Conservation (phyloP, 2,797 vertebrate species). For the Etheostoma nigrum region DNA sequence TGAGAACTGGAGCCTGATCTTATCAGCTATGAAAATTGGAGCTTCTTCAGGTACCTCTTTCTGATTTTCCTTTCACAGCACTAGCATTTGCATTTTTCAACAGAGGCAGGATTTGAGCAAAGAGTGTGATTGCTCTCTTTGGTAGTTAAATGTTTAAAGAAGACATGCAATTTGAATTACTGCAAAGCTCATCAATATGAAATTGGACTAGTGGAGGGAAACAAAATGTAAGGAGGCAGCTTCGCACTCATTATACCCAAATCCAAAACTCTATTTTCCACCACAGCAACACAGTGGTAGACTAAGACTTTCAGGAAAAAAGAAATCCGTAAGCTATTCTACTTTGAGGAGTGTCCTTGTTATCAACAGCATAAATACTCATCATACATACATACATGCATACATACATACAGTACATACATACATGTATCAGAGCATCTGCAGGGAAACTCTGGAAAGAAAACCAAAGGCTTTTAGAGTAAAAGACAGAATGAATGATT, state of each 20-base stretch:
- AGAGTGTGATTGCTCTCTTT: slow-evolving; percentile 85
- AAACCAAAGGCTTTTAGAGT: neutral
- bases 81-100: slow-evolving; percentile 86
- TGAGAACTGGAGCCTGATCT: slow-evolving; percentile 42
- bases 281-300: slow-evolving; percentile 52
- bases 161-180: slow-evolving; percentile 85
- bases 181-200: slow-evolving; percentile 88
- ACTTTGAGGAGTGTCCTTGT: slow-evolving; percentile 65
- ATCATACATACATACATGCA: neutral
- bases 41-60: slow-evolving; percentile 75
- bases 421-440: slow-evolving; percentile 31
- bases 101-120: slow-evolving; percentile 83
- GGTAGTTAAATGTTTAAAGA: slow-evolving; percentile 88
- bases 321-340: slow-evolving; percentile 62
- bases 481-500: slow-evolving; percentile 48
- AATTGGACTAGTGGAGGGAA: slow-evolving; percentile 81
- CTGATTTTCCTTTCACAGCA: slow-evolving; percentile 78
- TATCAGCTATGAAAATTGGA: slow-evolving; percentile 54
- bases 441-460: slow-evolving; percentile 40
- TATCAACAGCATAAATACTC: slow-evolving; percentile 53
- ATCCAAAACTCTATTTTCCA: slow-evolving; percentile 79
- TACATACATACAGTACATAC: too few relatives aligned
- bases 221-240: slow-evolving; percentile 80
- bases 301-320: slow-evolving; percentile 58
- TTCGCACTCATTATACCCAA: slow-evolving; percentile 70